Conservation (phyloP, 2,113 vertebrate genomes). For the Ochotona curzoniae region DNA sequence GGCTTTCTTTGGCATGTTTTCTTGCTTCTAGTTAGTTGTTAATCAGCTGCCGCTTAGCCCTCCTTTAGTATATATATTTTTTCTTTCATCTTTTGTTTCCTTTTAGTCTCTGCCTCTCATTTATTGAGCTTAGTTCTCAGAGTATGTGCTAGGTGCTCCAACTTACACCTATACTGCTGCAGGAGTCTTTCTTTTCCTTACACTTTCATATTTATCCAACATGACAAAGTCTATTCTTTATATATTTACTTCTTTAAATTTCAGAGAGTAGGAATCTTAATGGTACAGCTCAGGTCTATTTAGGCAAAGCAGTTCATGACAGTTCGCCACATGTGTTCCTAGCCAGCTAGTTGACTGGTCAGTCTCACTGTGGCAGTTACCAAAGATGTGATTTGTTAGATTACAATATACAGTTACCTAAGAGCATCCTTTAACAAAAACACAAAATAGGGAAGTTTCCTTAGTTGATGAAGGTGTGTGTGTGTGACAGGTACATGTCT, state of each 20-base stretch:
- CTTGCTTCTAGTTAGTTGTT: neutral
- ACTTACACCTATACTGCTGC: rapidly evolving
- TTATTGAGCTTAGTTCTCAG: neutral
- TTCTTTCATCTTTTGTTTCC: neutral
- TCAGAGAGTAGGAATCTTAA: neutral
- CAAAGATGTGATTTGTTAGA: neutral
- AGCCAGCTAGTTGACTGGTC: too few species aligned
- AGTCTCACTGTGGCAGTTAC: neutral
- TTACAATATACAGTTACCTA: neutral
- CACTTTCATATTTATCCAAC: neutral
- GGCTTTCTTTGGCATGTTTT: neutral
- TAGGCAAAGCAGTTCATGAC: neutral
- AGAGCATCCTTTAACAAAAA: neutral
- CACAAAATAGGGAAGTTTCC: neutral
- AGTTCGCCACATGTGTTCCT: neutral
- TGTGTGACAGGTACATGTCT: neutral
- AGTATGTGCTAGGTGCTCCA: neutral
- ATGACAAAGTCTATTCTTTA: neutral
- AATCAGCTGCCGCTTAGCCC: neutral
- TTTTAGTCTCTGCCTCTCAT: neutral
- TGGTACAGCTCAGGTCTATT: neutral
- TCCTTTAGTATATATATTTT: neutral
- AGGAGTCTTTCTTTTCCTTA: neutral
- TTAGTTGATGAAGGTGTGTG: rapidly evolving
- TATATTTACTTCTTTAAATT: neutral